These are phyloP conservation scores for Sebastes baramenuke DNA, from an alignment of 2,797 vertebrate species.

Conservation along the genomic window DNA sequence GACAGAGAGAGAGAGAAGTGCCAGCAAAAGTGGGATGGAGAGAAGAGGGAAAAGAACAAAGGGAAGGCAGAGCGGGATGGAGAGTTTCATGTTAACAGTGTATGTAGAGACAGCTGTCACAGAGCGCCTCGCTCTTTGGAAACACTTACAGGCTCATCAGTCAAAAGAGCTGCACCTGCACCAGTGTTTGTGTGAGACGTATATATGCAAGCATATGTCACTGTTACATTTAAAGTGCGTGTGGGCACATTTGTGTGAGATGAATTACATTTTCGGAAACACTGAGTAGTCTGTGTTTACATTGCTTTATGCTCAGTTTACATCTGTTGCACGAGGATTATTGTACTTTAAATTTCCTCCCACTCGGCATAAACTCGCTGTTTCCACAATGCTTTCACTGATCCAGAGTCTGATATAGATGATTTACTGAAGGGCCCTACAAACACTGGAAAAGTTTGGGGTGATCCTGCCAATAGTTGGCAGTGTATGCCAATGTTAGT, in stretches of 20 bases:
- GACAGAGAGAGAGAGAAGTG: conserved; percentile 16
- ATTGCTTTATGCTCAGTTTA: conserved; percentile 55
- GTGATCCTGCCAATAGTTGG: background rate
- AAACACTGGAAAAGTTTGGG: conserved; percentile 25
- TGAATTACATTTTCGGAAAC: conserved; percentile 49
- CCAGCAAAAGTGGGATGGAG: conserved; percentile 20
- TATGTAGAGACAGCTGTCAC: conserved; percentile 70
- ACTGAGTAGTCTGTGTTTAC: conserved; percentile 50
- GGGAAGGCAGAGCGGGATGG: conserved; percentile 22
- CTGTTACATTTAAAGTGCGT: conserved; percentile 13
- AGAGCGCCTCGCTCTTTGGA: conserved; percentile 52
- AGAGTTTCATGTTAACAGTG: conserved; percentile 56
- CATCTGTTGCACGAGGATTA: conserved; percentile 39
- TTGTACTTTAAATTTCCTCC: conserved; percentile 35
- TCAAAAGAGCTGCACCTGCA: conserved; percentile 71
- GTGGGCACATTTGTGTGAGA: conserved; percentile 27
- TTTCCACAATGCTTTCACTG: conserved; percentile 37
- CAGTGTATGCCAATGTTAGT: background rate
- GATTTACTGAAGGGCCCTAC: background rate
- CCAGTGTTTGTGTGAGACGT: conserved; percentile 34
- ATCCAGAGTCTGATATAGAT: conserved; percentile 11
- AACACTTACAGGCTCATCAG: conserved; percentile 69
- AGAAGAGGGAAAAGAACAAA: conserved; percentile 42
- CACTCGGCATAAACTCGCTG: background rate
- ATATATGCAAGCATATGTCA: conserved; percentile 20